Evolutionary conservation across 1,140 invertebrate genomes (phyloP), one percentile per base, ranked within the genome.

Genomic region (Prorops nasuta): DNA sequence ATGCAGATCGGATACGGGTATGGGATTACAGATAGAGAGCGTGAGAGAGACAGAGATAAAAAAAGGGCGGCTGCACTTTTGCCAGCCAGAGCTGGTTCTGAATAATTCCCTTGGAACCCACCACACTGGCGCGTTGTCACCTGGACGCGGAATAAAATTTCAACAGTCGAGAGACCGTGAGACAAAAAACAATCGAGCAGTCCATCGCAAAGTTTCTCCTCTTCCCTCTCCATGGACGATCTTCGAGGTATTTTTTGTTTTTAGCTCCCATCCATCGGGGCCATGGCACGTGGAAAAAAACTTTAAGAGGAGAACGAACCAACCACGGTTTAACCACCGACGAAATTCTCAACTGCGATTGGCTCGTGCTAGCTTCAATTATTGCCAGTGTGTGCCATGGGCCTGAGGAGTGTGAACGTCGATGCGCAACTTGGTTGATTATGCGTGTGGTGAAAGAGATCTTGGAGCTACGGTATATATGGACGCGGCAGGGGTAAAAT

Each of bases 401-500:
- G n/a, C n/a, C n/a, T n/a, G n/a, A n/a, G n/a, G n/a, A n/a, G n/a
- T n/a, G n/a, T n/a, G n/a, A n/a, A n/a, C n/a, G 24, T 4, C 24
- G 24, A 28, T 4, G 24, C 10, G 4, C 4, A 4, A 10, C 24
- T 10, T 36, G 34, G 47, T 52, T 57, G 57, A 67, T 65, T 72
- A 73, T 73, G 68, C 64, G 68, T 65, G 73, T 76, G 67, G 74
- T 72, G 69, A 76, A 74, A 68, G 66, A 72, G 73, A 76, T 76
- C 67, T 71, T 69, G 60, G 49, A 52, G 69, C 56, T 76, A 76
- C 74, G 73, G 63, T 70, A 76, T 74, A 6, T 76, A 35, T 21
- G 39, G 50, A 50, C 47, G 56, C 22, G 28, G n/a, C n/a, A n/a
- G n/a, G n/a, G n/a, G 57, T 60, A 60, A 68, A 71, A 72, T 67